Evolutionary conservation across 2,797 vertebrate species (phyloP).

Genomic region (Tapera naevia): DNA sequence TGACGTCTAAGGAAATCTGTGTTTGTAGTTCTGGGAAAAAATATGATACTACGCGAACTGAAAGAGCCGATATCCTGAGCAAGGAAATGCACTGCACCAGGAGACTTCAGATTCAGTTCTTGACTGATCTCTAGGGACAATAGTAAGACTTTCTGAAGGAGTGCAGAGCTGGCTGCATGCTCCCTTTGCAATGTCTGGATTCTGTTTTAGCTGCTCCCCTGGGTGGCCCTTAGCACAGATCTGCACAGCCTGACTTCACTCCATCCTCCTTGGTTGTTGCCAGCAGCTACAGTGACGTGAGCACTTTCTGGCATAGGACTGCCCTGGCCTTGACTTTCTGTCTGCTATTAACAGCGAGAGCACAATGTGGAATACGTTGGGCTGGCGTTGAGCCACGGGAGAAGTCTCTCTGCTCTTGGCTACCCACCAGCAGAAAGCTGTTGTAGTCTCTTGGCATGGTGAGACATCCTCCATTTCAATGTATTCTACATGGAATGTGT

Average conservation of each 20-base stretch:
- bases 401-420: slow-evolving; percentile 4
- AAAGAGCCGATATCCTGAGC: neutral
- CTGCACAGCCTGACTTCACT: neutral
- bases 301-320: neutral
- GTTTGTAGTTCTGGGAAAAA: neutral
- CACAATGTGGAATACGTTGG: neutral
- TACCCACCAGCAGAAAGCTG: neutral
- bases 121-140: neutral
- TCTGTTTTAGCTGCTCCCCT: neutral
- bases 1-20: slow-evolving; percentile 30
- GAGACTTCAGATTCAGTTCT: neutral
- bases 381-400: neutral
- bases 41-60: neutral
- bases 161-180: neutral
- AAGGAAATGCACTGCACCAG: neutral
- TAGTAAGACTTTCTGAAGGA: neutral
- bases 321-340: slow-evolving; percentile 34
- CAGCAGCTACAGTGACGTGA: neutral
- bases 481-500: neutral
- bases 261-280: neutral
- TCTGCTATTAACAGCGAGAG: neutral
- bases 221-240: neutral
- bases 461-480: neutral
- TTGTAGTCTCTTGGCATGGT: neutral
- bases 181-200: neutral